Conservation (phyloP, 2,888 invertebrate species). For the Agonum fuliginosum region DNA sequence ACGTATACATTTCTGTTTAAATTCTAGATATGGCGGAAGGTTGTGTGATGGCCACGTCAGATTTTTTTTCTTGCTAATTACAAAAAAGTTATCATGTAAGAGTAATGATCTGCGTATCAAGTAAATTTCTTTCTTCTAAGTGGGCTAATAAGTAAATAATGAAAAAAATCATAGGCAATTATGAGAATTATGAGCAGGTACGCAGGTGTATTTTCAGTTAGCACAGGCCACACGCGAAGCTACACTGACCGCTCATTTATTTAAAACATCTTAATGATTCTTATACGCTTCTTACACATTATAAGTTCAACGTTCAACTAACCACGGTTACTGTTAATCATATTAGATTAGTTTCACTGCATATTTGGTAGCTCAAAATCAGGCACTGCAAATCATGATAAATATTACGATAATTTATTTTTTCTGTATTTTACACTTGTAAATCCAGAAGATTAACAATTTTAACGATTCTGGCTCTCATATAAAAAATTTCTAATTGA, state of each 20-base stretch:
- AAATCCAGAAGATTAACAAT: no score
- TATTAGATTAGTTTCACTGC: not conserved
- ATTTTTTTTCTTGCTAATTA: constrained; percentile 21
- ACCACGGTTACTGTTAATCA: not conserved
- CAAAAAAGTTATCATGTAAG: constrained; percentile 11
- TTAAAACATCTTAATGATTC: constrained; percentile 28
- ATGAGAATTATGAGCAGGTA: constrained; percentile 43
- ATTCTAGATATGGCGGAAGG: no score
- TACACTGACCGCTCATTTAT: constrained; percentile 21
- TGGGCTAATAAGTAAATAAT: constrained; percentile 47
- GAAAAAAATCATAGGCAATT: constrained; percentile 41
- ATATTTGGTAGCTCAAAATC: no score
- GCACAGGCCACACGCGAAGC: constrained; percentile 50
- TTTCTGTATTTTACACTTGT: no score
- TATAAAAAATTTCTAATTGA: no score
- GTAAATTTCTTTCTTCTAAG: constrained; percentile 13
- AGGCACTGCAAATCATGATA: no score
- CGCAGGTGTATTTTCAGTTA: constrained; percentile 12
- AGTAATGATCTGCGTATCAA: constrained; percentile 19
- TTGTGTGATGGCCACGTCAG: no score
- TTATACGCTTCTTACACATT: constrained; percentile 8
- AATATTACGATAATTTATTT: no score
- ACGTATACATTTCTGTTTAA: no score
- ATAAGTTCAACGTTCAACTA: not conserved
- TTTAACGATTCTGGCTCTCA: no score